Conservation (phyloP, 2,797 vertebrate genomes). For the Semotilus atromaculatus region DNA sequence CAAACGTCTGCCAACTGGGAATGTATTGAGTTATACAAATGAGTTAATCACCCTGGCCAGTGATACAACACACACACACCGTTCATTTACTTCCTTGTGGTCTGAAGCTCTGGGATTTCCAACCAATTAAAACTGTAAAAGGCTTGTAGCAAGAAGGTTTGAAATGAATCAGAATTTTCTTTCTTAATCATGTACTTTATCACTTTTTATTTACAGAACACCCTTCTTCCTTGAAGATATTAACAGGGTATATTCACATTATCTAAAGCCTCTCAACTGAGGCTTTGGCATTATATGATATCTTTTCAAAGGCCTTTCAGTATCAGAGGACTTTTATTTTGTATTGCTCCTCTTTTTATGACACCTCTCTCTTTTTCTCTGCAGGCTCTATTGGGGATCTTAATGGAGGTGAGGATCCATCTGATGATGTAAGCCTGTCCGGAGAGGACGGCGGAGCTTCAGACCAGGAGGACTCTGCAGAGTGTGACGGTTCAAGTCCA, state of each 20-base stretch:
- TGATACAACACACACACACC: slow-evolving; percentile 43
- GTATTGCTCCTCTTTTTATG: background rate
- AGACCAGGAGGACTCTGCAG: slow-evolving; percentile 78
- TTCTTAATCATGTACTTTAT: slow-evolving; percentile 50
- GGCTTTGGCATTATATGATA: slow-evolving; percentile 32
- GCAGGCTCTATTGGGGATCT: slow-evolving; percentile 90
- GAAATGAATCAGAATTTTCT: slow-evolving; percentile 47
- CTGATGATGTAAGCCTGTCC: slow-evolving; percentile 74
- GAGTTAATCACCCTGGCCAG: slow-evolving; percentile 69
- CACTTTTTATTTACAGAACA: slow-evolving; percentile 50
- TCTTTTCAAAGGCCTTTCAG: slow-evolving; percentile 21
- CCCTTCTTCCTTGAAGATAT: slow-evolving; percentile 31
- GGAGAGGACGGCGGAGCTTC: slow-evolving; percentile 81
- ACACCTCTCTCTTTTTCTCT: slow-evolving; percentile 43
- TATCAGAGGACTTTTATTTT: background rate
- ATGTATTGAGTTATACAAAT: slow-evolving; percentile 74
- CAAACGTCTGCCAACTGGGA: slow-evolving; percentile 74
- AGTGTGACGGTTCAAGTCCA: slow-evolving; percentile 76
- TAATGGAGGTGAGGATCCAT: slow-evolving; percentile 81
- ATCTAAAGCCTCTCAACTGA: slow-evolving; percentile 38
- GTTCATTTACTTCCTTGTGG: slow-evolving; percentile 41
- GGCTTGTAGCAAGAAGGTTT: slow-evolving; percentile 30
- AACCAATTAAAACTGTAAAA: slow-evolving; percentile 53
- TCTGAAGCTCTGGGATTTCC: slow-evolving; percentile 53
- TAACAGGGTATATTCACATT: slow-evolving; percentile 18